Evolutionary conservation across 92 coral and sea anemone genomes (phyloP).

Genomic region (Porites divaricata): DNA sequence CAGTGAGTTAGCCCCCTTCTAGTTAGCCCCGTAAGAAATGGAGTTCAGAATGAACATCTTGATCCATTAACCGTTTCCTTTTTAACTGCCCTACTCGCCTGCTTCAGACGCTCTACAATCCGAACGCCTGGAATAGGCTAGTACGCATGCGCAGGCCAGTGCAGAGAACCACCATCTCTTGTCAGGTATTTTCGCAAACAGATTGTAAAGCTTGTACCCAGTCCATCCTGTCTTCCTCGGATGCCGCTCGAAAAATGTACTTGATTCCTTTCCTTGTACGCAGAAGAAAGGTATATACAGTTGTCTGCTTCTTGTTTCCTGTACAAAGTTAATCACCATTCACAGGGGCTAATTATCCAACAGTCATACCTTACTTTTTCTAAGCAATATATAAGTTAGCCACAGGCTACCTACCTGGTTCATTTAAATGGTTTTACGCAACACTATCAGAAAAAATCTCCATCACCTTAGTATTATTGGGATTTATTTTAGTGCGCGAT

Average conservation of each 20-base stretch:
- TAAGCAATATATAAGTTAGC: too few species aligned
- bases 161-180: too few species aligned
- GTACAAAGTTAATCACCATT: neutral
- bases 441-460: too few species aligned
- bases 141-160: neutral
- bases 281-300: constrained; percentile 68
- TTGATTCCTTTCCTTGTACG: constrained; percentile 94
- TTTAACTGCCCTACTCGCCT: too few species aligned
- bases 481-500: too few species aligned
- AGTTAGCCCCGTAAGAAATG: too few species aligned
- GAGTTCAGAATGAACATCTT: too few species aligned
- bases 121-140: neutral
- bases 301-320: constrained; percentile 63
- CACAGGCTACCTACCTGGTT: too few species aligned
- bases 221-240: constrained; percentile 86
- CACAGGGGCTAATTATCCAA: neutral
- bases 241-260: constrained; percentile 83
- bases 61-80: too few species aligned
- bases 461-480: too few species aligned
- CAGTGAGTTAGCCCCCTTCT: too few species aligned
- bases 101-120: neutral
- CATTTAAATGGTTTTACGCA: too few species aligned
- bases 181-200: constrained; percentile 53
- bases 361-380: neutral
- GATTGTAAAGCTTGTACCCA: constrained; percentile 82